Conservation (phyloP, 92 coral and sea anemone species). For the Diadumene lineata region DNA sequence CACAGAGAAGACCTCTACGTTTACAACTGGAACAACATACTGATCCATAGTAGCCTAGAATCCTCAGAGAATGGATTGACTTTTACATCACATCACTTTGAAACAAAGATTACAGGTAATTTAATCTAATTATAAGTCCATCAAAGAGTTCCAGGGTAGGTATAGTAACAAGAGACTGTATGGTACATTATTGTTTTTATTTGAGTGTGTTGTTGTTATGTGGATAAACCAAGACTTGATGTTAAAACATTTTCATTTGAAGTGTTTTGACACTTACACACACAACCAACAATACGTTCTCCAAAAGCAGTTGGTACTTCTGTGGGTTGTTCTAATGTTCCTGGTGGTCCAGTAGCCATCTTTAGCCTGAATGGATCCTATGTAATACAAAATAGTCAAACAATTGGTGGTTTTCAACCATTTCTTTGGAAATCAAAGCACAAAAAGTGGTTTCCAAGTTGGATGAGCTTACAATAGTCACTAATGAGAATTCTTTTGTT, state of each 20-base stretch:
- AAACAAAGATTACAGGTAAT: not conserved
- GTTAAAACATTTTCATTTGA: not conserved
- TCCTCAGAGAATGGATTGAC: conserved; percentile 99
- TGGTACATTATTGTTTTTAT: too few relatives aligned
- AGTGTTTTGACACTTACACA: conserved; percentile 68
- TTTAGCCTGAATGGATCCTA: conserved; percentile 95
- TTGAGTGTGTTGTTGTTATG: too few relatives aligned
- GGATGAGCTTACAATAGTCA: too few relatives aligned
- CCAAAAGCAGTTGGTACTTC: conserved; percentile 84
- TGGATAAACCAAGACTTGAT: not conserved
- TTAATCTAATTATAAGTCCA: too few relatives aligned
- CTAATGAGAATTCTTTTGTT: too few relatives aligned
- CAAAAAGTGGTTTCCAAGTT: not conserved
- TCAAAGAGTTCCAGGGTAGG: too few relatives aligned
- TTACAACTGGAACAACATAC: conserved; percentile 64
- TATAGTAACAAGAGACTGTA: too few relatives aligned
- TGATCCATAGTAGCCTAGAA: conserved; percentile 51
- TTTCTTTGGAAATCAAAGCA: not conserved
- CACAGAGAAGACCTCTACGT: conserved; percentile 75
- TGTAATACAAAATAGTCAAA: not conserved
- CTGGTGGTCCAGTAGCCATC: conserved; percentile 83
- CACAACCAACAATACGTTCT: conserved; percentile 89
- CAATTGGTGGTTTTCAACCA: not conserved
- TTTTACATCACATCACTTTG: conserved; percentile 90
- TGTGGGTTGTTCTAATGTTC: conserved; percentile 82